Percentiles rank a stretch among this genome's conserved stretches.
These are phyloP conservation scores for Oasisia sp. DNA, from an alignment of 2,888 invertebrate genomes.

Conservation along the genomic window DNA sequence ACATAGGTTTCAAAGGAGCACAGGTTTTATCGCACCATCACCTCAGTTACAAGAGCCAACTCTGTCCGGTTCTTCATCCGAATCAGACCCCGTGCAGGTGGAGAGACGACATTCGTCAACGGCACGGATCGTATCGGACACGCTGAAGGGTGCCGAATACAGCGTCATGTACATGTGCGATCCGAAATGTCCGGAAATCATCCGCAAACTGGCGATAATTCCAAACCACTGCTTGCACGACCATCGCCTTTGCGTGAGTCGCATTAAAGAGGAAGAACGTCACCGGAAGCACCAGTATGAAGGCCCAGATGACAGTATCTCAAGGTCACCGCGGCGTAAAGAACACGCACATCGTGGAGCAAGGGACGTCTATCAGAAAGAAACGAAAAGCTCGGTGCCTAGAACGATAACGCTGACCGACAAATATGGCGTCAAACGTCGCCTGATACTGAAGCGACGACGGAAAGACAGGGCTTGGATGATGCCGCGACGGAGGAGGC, in stretches of 20 bases:
- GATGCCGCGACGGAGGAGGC: neutral
- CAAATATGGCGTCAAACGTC: neutral
- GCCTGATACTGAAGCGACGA: neutral
- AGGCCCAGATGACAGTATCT: neutral
- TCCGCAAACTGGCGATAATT: slow-evolving; percentile 23
- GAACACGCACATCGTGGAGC: neutral
- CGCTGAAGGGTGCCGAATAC: slow-evolving; percentile 22
- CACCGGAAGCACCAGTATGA: neutral
- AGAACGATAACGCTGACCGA: neutral
- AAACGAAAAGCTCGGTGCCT: neutral
- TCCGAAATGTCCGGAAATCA: slow-evolving; percentile 20
- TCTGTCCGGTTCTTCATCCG: neutral
- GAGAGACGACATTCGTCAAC: neutral
- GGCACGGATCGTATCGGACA: neutral
- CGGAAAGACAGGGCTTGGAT: neutral
- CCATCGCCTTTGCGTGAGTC: neutral
- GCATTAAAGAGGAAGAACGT: neutral
- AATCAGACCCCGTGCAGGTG: neutral
- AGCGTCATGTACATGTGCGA: slow-evolving; percentile 27
- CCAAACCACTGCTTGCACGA: slow-evolving; percentile 20
- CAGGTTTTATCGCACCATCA: neutral
- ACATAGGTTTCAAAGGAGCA: neutral
- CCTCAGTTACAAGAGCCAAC: neutral
- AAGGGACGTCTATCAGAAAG: neutral
- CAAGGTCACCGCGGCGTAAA: neutral